A percentile compares a stretch with the other conserved stretches of the same genome.
Evolutionary conservation across 2,888 invertebrate genomes (phyloP).

Genomic region (Ernsta delagoae): DNA sequence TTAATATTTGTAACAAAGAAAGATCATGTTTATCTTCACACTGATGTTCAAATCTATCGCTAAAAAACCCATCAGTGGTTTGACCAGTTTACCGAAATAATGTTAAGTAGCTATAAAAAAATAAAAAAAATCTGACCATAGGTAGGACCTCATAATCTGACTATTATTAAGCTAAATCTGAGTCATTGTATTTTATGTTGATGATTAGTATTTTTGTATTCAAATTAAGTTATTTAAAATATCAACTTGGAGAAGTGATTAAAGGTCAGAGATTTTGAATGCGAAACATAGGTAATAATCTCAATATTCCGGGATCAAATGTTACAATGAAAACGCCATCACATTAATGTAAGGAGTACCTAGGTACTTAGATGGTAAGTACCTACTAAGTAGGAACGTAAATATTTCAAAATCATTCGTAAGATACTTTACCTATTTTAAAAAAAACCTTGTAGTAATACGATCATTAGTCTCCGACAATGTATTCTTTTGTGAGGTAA

Average conservation of each 20-base stretch:
- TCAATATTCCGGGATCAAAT: neutral
- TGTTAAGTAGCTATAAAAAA: neutral
- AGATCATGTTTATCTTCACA: neutral
- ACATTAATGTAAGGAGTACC: neutral
- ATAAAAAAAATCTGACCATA: neutral
- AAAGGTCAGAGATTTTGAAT: slow-evolving; percentile 5
- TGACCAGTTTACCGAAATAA: neutral
- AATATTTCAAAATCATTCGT: slow-evolving; percentile 9
- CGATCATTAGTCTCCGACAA: slow-evolving; percentile 9
- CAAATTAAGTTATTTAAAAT: slow-evolving; percentile 2
- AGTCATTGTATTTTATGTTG: neutral
- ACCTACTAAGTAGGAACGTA: neutral
- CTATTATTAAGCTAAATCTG: neutral
- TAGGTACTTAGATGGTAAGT: neutral
- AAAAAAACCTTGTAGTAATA: slow-evolving; percentile 27
- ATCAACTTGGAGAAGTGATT: neutral
- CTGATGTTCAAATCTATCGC: neutral
- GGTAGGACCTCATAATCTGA: too few species aligned
- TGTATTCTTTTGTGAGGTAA: slow-evolving; percentile 1
- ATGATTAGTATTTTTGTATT: neutral
- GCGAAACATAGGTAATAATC: neutral
- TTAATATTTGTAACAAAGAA: neutral
- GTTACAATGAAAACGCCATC: neutral
- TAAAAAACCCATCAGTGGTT: neutral
- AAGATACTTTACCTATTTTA: neutral